A percentile compares a stretch with the other conserved stretches of the same genome.
Conservation (phyloP, 2,888 invertebrate species). For the Stenichneumon culpator region DNA sequence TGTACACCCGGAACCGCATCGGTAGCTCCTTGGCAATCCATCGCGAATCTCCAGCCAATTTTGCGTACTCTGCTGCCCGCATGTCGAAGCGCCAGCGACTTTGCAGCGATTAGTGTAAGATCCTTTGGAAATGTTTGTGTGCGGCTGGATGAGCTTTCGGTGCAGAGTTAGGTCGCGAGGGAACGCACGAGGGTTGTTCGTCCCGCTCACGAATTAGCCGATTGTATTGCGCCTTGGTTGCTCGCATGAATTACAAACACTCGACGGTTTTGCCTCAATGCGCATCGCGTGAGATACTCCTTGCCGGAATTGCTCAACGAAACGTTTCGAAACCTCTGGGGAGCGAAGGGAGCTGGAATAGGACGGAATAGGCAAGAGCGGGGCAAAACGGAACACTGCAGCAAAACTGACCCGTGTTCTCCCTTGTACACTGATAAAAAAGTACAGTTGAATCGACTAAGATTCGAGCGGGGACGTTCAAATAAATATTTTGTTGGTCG, state of each 20-base stretch:
- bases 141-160: not conserved
- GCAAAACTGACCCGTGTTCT: too few relatives aligned
- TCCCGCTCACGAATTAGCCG: constrained; percentile 60
- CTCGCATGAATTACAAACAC: constrained; percentile 57
- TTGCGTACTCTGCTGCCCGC: not conserved
- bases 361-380: not conserved
- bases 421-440: too few relatives aligned
- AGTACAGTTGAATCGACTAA: too few relatives aligned
- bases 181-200: constrained; percentile 15
- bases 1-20: not conserved
- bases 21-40: not conserved
- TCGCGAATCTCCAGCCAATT: not conserved
- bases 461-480: too few relatives aligned
- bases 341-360: not conserved
- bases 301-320: constrained; percentile 24
- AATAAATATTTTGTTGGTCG: too few relatives aligned
- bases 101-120: not conserved
- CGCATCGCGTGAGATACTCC: constrained; percentile 2
- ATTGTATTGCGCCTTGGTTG: constrained; percentile 61
- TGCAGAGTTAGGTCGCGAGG: not conserved
- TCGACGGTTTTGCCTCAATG: constrained; percentile 37
- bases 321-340: constrained; percentile 17
- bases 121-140: not conserved
- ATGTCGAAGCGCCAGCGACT: not conserved
- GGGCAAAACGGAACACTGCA: too few relatives aligned